Evolutionary conservation across 1,140 invertebrate species (phyloP), one percentile per base, ranked within the genome.

Genomic region (Vanessa atalanta): DNA sequence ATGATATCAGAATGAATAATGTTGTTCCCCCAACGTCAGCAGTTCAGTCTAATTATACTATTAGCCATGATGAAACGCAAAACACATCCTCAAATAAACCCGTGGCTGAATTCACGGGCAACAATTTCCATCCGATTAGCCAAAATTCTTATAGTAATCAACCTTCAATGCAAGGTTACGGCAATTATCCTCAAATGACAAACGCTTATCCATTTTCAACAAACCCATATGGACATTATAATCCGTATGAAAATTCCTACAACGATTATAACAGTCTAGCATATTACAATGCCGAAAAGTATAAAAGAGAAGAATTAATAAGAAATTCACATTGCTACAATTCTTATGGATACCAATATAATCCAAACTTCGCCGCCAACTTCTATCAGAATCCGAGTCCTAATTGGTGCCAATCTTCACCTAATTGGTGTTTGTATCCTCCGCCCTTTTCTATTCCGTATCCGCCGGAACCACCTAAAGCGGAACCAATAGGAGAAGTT

Each of bases 401-500:
- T 15, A 93, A 93, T 77, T 93, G 93, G 93, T 93, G 93, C 76
- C 93, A 93, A 70, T 87, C 93, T 47, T 94, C 94, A 43, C 93
- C 94, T 60, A 94, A 95, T 75, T 95, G 94, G 94, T 94, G 94
- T 75, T 80, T 94, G 60, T 95, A 95, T 77, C 94, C 94, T 4
- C 93, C 93, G 48, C 90, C 93, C 7, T 93, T 94, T 77, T 90
- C 93, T 64, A 91, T 93, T 65, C 93, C 93, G 1, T 94, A 93
- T 76, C 91, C 93, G 63, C 93, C 95, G 3, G 95, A 95, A 79
- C 93, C 95, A 51, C 94, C 95, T 0, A 96, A 96, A 84, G 94
- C 94, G 2, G 96, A 97, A 84, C 95, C 96, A 0, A 95, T 97
- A 15, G 96, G 96, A 0, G 96, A 97, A 88, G 96, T 97, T 7